These are phyloP conservation scores for Hoplostethus atlanticus DNA, from an alignment of 2,797 vertebrate genomes.

Conservation along the genomic window DNA sequence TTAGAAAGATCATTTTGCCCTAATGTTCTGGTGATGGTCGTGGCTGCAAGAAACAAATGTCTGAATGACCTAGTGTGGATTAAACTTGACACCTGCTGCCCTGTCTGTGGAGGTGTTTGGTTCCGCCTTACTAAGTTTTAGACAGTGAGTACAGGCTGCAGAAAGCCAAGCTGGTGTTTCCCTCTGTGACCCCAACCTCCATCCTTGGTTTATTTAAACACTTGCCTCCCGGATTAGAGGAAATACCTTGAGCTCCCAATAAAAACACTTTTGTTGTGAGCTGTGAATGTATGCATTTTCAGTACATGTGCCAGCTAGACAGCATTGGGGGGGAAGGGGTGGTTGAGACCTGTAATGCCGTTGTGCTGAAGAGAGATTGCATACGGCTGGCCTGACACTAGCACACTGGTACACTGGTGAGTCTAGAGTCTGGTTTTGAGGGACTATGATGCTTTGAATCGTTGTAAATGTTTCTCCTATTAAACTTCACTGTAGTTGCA, in stretches of 20 bases:
- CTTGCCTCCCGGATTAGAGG: slow-evolving; percentile 65
- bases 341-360: no score
- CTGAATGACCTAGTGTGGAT: not conserved
- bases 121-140: not conserved
- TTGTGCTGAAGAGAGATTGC: no score
- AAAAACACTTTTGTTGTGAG: slow-evolving; percentile 56
- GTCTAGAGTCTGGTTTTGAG: no score
- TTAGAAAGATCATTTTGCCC: slow-evolving; percentile 75
- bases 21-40: not conserved
- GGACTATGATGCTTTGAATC: no score
- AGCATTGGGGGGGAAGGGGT: slow-evolving; percentile 3
- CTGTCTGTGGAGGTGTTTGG: slow-evolving; percentile 22
- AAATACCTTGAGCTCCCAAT: slow-evolving; percentile 67
- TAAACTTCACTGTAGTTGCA: no score
- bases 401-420: no score
- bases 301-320: slow-evolving; percentile 1
- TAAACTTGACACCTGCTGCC: slow-evolving; percentile 5
- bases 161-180: slow-evolving; percentile 69
- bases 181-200: slow-evolving; percentile 34
- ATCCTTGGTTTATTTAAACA: slow-evolving; percentile 64
- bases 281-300: slow-evolving; percentile 47
- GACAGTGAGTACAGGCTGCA: slow-evolving; percentile 24
- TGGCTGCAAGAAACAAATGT: not conserved
- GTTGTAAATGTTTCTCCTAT: no score
- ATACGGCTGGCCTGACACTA: no score